phyloP scores from a whole-genome alignment of 2,797 vertebrate species.

The Betta splendens region DNA sequence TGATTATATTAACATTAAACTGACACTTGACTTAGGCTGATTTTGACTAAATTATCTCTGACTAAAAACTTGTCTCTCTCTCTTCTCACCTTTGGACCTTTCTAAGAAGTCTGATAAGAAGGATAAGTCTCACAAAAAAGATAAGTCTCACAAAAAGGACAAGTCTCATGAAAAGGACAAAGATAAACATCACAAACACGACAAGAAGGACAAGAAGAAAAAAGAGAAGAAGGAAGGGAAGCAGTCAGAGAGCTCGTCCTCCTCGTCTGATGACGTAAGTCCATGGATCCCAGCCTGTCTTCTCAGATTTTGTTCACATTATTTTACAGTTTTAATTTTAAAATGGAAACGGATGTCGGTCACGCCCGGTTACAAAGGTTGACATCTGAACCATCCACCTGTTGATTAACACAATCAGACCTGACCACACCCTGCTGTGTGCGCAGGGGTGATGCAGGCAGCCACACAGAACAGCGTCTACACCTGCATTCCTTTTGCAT shows the following conservation, averaged over 20 bases:
- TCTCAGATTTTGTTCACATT: no score
- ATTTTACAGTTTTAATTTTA: background rate
- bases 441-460: background rate
- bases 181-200: background rate
- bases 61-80: background rate
- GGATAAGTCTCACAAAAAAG: slow-evolving; percentile 3
- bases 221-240: slow-evolving; percentile 8
- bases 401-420: background rate
- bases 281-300: no score
- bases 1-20: no score
- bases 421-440: background rate
- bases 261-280: slow-evolving; percentile 46
- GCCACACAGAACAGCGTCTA: background rate
- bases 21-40: background rate
- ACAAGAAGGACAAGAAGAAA: slow-evolving; percentile 26
- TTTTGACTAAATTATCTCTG: background rate
- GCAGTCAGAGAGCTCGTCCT: background rate
- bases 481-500: background rate
- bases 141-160: background rate
- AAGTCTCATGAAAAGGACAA: slow-evolving; percentile 14
- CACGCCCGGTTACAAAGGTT: slow-evolving; percentile 18
- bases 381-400: background rate
- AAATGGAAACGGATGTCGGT: slow-evolving; percentile 7
- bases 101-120: slow-evolving; percentile 1
- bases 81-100: background rate